Base-by-base conservation (phyloP, 2,888 invertebrate genomes). In the Xestoiulus laeticollis region DNA sequence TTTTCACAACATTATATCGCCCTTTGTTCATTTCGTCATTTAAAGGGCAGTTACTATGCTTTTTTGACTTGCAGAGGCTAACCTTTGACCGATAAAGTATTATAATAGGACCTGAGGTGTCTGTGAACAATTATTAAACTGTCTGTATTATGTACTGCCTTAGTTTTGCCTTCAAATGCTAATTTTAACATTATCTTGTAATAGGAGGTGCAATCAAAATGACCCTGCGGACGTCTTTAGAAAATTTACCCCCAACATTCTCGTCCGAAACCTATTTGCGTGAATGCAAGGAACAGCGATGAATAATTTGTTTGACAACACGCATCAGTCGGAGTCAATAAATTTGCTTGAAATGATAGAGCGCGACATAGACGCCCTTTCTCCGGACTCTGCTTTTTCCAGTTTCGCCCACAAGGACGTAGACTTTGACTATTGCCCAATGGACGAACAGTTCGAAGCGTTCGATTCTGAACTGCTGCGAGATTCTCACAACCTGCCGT, bases 301-400 rank as follows among this genome's bases (percentile, higher is more conserved):
- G 59, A 59, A 22, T n/a, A 22, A 59, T n/a, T 6, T 87, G 87
- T 82, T 83, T 38, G 68, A 88, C 30, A 16, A 43, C 30, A 16
- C 33, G 83, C 44, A 78, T 22, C 85, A 4, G 5, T 14, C 82
- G 12, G 89, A 89, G 89, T 89, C 90, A 88, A 87, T 90, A 86
- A 96, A 96, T 87, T 94, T 97, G 91, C 96, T 97, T 92, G 97
- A 97, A 91, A 96, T 97, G 95, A 94, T 97, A 89, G 97, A 97
- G 91, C 95, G 96, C 92, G 97, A 97, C 91, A 96, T 97, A 89
- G 96, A 96, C 91, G 44, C 38, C 44, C n/a, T n/a, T 5, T 8
- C 19, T 4, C 10, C 33, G 1, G 84, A 84, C 6, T 26, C 84
- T 26, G 33, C 16, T 6, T 19, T 33, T 84, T 43, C 44, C 2